Evolutionary conservation across 2,888 invertebrate genomes (phyloP).

Genomic region (Odontocerum albicorne): DNA sequence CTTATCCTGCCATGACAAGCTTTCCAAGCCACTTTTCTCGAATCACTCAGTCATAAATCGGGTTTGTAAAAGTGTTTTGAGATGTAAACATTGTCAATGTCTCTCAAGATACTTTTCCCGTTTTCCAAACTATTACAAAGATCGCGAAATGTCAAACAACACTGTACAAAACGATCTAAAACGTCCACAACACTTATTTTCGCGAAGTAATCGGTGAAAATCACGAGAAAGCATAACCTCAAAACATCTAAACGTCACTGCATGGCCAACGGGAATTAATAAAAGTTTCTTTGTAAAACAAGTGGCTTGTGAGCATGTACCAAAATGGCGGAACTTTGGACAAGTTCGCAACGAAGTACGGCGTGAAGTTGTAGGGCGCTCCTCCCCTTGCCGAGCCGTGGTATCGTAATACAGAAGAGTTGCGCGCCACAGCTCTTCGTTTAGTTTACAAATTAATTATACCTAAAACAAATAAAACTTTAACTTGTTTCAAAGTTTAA

Average conservation of each 20-base stretch:
- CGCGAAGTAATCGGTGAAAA: slow-evolving; percentile 12
- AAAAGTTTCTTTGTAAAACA: slow-evolving; percentile 64
- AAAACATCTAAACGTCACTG: slow-evolving; percentile 61
- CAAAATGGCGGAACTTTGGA: slow-evolving; percentile 63
- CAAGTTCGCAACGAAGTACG: slow-evolving; percentile 61
- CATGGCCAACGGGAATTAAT: slow-evolving; percentile 61
- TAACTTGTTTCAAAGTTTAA: too few species aligned
- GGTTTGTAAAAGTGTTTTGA: not conserved
- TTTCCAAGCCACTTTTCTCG: slow-evolving; percentile 7
- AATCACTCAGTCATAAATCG: not conserved
- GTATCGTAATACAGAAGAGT: slow-evolving; percentile 44
- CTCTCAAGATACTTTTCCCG: slow-evolving; percentile 28
- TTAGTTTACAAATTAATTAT: too few species aligned
- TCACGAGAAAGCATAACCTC: slow-evolving; percentile 48
- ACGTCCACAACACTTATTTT: slow-evolving; percentile 38
- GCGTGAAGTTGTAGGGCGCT: slow-evolving; percentile 58
- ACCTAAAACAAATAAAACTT: too few species aligned
- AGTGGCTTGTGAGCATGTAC: slow-evolving; percentile 63
- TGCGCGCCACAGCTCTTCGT: slow-evolving; percentile 3
- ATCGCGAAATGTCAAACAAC: slow-evolving; percentile 41
- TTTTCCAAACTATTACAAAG: slow-evolving; percentile 31
- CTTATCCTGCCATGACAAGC: slow-evolving; percentile 2
- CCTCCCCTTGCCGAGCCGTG: slow-evolving; percentile 32
- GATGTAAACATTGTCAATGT: slow-evolving; percentile 15
- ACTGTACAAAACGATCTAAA: slow-evolving; percentile 39